Evolutionary conservation across 2,113 vertebrate species (phyloP).

Genomic region (Actenoides lindsayi): DNA sequence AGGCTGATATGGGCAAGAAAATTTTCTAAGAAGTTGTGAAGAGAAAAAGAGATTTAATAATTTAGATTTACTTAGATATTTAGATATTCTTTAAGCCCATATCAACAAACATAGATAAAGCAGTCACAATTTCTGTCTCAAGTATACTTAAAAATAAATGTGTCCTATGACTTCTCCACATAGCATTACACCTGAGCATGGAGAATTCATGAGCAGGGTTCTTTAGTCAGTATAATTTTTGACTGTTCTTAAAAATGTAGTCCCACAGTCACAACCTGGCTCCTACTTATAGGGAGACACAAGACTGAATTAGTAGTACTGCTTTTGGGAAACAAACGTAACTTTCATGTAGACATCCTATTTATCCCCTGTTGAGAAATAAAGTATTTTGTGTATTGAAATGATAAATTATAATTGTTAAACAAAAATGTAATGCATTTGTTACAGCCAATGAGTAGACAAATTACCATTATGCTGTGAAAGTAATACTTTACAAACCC

Average conservation of each 20-base stretch:
- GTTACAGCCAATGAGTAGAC: conserved; percentile 56
- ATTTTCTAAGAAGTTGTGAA: neutral
- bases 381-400: conserved; percentile 44
- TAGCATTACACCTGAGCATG: neutral
- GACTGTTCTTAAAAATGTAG: neutral
- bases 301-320: conserved; percentile 19
- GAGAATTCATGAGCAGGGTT: neutral
- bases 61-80: neutral
- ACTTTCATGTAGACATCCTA: conserved; percentile 6
- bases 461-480: conserved; percentile 56
- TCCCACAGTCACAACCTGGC: neutral
- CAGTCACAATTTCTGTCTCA: neutral
- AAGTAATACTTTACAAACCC: conserved; percentile 65
- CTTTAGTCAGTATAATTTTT: neutral
- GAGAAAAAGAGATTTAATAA: neutral
- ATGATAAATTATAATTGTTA: conserved; percentile 61
- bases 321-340: conserved; percentile 1
- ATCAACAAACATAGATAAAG: neutral
- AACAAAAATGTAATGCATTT: conserved; percentile 53
- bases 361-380: conserved; percentile 57
- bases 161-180: neutral
- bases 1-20: neutral
- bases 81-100: neutral
- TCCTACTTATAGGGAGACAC: neutral
- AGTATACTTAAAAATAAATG: neutral